Evolutionary conservation across 2,797 vertebrate genomes (phyloP), one percentile per base, ranked within the genome.

Genomic region (Pseudochirops cupreus): DNA sequence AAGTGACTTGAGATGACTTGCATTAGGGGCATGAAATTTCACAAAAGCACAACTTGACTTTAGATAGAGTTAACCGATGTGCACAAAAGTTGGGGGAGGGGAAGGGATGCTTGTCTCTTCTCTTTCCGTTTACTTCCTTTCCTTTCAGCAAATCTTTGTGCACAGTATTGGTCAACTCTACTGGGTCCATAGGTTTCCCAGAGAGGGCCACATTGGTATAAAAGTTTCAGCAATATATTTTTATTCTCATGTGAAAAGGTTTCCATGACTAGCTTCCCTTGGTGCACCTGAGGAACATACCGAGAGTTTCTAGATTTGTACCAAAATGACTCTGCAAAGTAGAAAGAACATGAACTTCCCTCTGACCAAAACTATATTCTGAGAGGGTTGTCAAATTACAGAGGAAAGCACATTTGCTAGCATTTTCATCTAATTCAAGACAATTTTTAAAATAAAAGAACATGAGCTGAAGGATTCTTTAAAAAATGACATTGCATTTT

Each of bases 401-500:
- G 94, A 54, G 29, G 92, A 91, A 74, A 5, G 93, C 94, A 59
- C 92, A 97, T 97, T 95, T 56, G 52, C n/a, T 94, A 39, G 31
- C 56, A 90, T 92, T 94, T 95, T 33, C 59, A 58, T 96, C 93
- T 96, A 92, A 94, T 9, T 56, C 82, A 96, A 91, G 92, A 94
- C 11, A 90, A 96, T 96, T 96, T n/a, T 24, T 94, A 97, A 93
- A 95, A 96, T 93, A 95, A 90, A 97, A 59, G 57, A 82, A 91
- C 39, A 50, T 26, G 21, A 50, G 24, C 39, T 50, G 56, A 74
- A 12, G 92, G 5, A n/a, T 95, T 91, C 74, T 31, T 96, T 93
- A 93, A 92, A 98, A 98, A 94, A 96, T 97, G 92, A 53, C 91
- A 93, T 94, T 98, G 87, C 95, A 95, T 98, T 97, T 98, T 97